phyloP scores from a whole-genome alignment of 2,888 invertebrate genomes.

The Lapara coniferarum region DNA sequence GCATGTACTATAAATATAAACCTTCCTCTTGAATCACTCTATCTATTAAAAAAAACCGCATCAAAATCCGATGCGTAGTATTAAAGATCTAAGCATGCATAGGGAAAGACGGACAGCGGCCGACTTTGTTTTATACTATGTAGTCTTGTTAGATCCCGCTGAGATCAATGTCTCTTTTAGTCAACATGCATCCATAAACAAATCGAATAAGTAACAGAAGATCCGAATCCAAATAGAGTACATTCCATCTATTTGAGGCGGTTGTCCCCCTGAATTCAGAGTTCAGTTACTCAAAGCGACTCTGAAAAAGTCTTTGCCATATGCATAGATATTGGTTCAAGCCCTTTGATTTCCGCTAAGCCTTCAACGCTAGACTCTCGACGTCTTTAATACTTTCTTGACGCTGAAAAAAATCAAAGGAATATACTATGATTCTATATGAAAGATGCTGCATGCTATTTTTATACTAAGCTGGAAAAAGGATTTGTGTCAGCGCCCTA shows the following conservation, averaged over 20 bases:
- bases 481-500: too few species aligned
- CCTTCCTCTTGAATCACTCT: too few species aligned
- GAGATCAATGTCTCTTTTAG: constrained; percentile 42
- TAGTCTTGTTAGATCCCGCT: too few species aligned
- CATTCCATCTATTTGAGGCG: constrained; percentile 72
- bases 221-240: constrained; percentile 70
- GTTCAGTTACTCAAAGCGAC: constrained; percentile 61
- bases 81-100: too few species aligned
- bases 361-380: not conserved
- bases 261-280: constrained; percentile 68
- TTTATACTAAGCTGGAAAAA: too few species aligned
- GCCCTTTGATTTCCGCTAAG: constrained; percentile 37
- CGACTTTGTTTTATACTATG: too few species aligned
- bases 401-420: not conserved
- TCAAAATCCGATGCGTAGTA: too few species aligned
- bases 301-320: constrained; percentile 18
- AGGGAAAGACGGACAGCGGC: too few species aligned
- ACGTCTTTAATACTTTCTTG: not conserved
- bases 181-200: constrained; percentile 46
- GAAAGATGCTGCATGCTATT: too few species aligned
- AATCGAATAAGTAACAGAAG: constrained; percentile 80
- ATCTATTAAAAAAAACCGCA: too few species aligned
- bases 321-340: constrained; percentile 25
- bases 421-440: not conserved
- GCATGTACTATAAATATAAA: too few species aligned